Percentiles rank a stretch among this genome's conserved stretches.
Evolutionary conservation across 2,888 invertebrate species (phyloP).

Genomic region (Boloria selene): DNA sequence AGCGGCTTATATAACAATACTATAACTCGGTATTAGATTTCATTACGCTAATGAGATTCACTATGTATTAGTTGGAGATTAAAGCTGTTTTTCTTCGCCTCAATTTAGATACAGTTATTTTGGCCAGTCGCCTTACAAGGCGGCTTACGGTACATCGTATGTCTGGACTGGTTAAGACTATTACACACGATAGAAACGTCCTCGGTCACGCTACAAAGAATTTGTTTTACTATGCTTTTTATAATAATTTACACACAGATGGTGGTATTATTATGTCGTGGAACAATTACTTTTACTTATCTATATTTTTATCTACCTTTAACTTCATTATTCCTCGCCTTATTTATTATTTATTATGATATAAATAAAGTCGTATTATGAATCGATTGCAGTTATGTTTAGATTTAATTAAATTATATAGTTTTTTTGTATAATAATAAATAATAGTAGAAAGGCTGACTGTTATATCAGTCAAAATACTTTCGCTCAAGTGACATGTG

Average conservation of each 20-base stretch:
- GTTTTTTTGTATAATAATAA: no score
- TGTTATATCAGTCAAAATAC: neutral
- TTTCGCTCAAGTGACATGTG: slow-evolving; percentile 11
- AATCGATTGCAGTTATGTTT: no score
- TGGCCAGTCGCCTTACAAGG: slow-evolving; percentile 62
- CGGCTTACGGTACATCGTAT: slow-evolving; percentile 67
- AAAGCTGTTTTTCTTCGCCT: slow-evolving; percentile 45
- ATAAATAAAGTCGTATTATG: no score
- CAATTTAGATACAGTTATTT: slow-evolving; percentile 69
- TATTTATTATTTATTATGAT: no score
- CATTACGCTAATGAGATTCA: slow-evolving; percentile 51
- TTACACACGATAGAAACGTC: slow-evolving; percentile 38
- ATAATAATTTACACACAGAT: neutral
- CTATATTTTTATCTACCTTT: no score
- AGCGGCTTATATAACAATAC: slow-evolving; percentile 6
- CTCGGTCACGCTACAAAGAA: neutral
- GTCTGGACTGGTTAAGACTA: slow-evolving; percentile 58
- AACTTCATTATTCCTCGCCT: no score
- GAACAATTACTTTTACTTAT: no score
- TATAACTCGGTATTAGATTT: slow-evolving; percentile 39
- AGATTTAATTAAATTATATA: no score
- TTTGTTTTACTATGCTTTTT: slow-evolving; percentile 1
- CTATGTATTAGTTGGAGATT: slow-evolving; percentile 42
- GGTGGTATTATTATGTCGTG: no score
- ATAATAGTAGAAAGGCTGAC: no score